These are phyloP conservation scores for Melangyna quadrimaculata DNA, from an alignment of 2,888 invertebrate genomes.

Conservation along the genomic window DNA sequence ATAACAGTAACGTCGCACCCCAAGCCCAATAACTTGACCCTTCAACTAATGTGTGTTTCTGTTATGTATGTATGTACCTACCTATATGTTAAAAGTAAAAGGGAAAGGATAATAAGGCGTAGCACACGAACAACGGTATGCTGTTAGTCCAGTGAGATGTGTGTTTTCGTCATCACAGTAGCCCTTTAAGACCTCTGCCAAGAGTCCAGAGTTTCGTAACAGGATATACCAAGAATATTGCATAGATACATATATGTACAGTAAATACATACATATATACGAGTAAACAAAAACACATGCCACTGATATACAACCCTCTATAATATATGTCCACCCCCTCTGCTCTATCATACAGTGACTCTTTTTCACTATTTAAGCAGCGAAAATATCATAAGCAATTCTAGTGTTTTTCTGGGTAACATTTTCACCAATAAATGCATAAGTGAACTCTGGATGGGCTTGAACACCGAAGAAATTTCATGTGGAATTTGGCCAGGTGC, in stretches of 20 bases:
- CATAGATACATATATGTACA: conserved; percentile 15
- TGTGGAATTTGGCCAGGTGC: no score
- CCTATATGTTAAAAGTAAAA: conserved; percentile 35
- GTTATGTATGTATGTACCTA: background rate
- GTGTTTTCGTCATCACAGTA: conserved; percentile 22
- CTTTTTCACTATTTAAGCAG: background rate
- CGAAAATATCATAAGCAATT: background rate
- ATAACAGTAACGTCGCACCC: conserved; percentile 70
- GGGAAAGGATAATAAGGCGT: conserved; percentile 62
- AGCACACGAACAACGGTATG: conserved; percentile 12
- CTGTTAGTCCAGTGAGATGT: conserved; percentile 41
- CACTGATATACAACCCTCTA: conserved; percentile 45
- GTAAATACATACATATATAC: conserved; percentile 2
- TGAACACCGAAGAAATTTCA: no score
- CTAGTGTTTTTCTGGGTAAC: no score
- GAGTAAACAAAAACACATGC: conserved; percentile 61
- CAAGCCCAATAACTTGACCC: conserved; percentile 69
- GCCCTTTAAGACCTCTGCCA: conserved; percentile 45
- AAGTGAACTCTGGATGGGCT: no score
- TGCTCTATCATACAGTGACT: background rate
- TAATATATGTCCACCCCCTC: conserved; percentile 20
- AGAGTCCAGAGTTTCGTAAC: conserved; percentile 62
- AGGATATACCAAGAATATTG: conserved; percentile 36
- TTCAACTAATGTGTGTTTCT: conserved; percentile 62
- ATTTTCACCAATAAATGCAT: no score